Percentiles rank a stretch among this genome's conserved stretches.
These are phyloP conservation scores for Ennomos erosarius DNA, from an alignment of 2,888 invertebrate genomes.

Conservation along the genomic window DNA sequence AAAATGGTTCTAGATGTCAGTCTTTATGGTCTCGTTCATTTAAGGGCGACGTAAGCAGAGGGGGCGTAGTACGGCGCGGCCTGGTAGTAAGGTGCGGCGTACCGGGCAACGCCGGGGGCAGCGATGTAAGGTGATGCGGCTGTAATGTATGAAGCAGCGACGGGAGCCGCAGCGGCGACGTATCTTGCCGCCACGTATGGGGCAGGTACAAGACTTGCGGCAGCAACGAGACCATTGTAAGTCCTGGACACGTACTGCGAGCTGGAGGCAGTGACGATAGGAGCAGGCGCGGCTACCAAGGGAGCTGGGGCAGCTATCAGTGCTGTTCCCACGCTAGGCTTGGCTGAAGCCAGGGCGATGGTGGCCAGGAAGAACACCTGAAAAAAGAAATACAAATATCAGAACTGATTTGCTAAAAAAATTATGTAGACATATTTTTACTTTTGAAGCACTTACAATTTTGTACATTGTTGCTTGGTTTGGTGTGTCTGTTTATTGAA, in stretches of 20 bases:
- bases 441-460: slow-evolving; percentile 60
- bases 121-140: slow-evolving; percentile 5
- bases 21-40: slow-evolving; percentile 55
- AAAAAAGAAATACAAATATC: slow-evolving; percentile 31
- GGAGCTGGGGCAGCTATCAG: slow-evolving; percentile 71
- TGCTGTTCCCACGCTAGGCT: slow-evolving; percentile 70
- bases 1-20: slow-evolving; percentile 57
- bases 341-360: slow-evolving; percentile 64
- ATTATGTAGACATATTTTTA: not conserved
- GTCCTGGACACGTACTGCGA: slow-evolving; percentile 53
- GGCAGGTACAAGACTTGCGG: slow-evolving; percentile 86
- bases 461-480: slow-evolving; percentile 69
- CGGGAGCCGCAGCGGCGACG: slow-evolving; percentile 46
- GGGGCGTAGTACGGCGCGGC: slow-evolving; percentile 59
- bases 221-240: slow-evolving; percentile 57
- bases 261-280: slow-evolving; percentile 67
- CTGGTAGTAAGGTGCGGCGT: slow-evolving; percentile 34
- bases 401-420: not conserved
- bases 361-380: slow-evolving; percentile 70
- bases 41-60: slow-evolving; percentile 65
- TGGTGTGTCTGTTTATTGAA: slow-evolving; percentile 59
- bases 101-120: slow-evolving; percentile 24
- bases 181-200: slow-evolving; percentile 86
- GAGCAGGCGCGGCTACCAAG: slow-evolving; percentile 57
- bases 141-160: slow-evolving; percentile 25